These are phyloP conservation scores for Glareola pratincola DNA, from an alignment of 2,113 vertebrate genomes.

Conservation along the genomic window DNA sequence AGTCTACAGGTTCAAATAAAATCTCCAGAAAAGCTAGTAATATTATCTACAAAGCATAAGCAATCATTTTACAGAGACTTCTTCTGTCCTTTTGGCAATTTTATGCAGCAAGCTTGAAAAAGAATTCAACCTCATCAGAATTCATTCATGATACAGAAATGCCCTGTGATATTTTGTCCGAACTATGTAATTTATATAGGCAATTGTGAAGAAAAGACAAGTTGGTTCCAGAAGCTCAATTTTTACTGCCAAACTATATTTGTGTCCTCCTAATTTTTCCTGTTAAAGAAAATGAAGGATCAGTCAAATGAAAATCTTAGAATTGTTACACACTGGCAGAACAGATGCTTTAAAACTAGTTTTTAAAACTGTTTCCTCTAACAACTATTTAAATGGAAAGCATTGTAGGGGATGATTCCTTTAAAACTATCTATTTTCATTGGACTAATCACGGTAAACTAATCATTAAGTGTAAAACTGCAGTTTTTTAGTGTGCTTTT, in stretches of 20 bases:
- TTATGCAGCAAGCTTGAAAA: background rate
- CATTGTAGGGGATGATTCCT: background rate
- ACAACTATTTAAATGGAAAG: background rate
- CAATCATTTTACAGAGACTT: background rate
- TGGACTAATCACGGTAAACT: background rate
- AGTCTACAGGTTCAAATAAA: background rate
- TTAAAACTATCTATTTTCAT: background rate
- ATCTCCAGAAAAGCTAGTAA: background rate
- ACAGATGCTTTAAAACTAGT: background rate
- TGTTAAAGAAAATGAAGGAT: background rate
- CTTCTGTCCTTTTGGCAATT: background rate
- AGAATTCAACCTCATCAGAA: background rate
- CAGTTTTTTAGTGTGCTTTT: background rate
- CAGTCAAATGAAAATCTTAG: background rate
- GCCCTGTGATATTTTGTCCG: background rate
- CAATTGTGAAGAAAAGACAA: background rate
- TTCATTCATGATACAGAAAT: background rate
- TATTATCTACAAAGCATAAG: background rate
- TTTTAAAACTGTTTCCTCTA: background rate
- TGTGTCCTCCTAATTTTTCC: background rate
- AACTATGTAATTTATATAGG: background rate
- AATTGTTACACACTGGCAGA: background rate
- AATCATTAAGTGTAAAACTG: background rate
- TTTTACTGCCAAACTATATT: background rate
- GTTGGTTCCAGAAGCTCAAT: background rate